Percentiles rank a stretch among this genome's conserved stretches.
These are phyloP conservation scores for Enteromius unitaeniatus DNA, from an alignment of 2,797 vertebrate species.

Conservation along the genomic window DNA sequence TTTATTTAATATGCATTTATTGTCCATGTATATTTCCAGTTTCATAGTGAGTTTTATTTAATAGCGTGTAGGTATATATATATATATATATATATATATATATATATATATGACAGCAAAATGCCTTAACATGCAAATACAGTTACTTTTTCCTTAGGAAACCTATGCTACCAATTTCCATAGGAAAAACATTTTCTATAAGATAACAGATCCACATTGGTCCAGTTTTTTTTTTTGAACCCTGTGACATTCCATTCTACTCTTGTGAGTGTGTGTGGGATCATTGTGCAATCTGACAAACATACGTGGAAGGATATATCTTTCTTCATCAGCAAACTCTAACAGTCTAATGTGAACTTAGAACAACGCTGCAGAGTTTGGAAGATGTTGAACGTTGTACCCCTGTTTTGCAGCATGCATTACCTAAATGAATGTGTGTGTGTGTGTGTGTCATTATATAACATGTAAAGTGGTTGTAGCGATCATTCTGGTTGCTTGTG, in stretches of 20 bases:
- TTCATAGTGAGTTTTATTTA: not conserved
- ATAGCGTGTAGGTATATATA: too few relatives aligned
- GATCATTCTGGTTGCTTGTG: not conserved
- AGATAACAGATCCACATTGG: not conserved
- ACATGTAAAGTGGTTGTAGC: not conserved
- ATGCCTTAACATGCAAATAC: not conserved
- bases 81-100: too few relatives aligned
- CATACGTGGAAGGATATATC: conserved; percentile 37
- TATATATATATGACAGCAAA: too few relatives aligned
- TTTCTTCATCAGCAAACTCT: conserved; percentile 39
- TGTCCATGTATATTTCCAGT: not conserved
- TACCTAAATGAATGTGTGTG: not conserved
- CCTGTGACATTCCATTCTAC: conserved; percentile 30
- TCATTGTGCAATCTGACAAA: conserved; percentile 45
- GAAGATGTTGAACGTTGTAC: conserved; percentile 37
- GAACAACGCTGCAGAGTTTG: conserved; percentile 6
- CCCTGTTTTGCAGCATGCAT: not conserved
- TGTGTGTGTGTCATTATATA: not conserved
- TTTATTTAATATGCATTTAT: not conserved
- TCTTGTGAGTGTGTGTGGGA: conserved; percentile 25
- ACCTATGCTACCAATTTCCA: not conserved
- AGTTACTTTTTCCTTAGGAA: not conserved
- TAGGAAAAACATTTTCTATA: not conserved
- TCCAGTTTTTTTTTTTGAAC: conserved; percentile 16
- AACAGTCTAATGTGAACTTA: conserved; percentile 22